Evolutionary conservation across 2,113 vertebrate species (phyloP).

Genomic region (Illadopsis cleaveri): DNA sequence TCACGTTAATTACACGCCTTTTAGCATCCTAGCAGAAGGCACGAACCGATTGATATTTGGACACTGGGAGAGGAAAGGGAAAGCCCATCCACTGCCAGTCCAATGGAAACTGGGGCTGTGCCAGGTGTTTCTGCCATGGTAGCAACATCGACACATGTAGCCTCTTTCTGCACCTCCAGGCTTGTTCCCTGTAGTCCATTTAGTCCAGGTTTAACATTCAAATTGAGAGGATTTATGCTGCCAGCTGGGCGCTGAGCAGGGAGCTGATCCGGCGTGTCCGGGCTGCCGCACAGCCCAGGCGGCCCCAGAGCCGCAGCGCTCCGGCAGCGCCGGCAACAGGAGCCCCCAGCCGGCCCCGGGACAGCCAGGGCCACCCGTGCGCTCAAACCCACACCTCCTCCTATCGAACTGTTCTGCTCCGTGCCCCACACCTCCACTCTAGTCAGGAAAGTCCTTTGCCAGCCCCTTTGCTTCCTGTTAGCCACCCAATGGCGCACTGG

Average conservation of each 20-base stretch:
- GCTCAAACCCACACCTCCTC: fast-evolving
- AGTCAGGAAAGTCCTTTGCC: not conserved
- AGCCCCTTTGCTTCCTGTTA: not conserved
- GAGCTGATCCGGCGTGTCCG: fast-evolving
- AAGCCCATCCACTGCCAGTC: not conserved
- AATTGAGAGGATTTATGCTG: not conserved
- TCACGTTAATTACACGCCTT: not conserved
- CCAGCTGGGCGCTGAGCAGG: fast-evolving
- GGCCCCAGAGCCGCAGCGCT: not conserved
- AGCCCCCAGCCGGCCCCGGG: fast-evolving
- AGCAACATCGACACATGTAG: not conserved
- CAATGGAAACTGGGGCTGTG: not conserved
- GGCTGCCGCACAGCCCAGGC: not conserved
- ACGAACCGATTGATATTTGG: not conserved
- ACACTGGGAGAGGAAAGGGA: not conserved
- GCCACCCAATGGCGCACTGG: fast-evolving
- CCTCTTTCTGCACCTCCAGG: not conserved
- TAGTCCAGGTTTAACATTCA: not conserved
- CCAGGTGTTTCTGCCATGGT: not conserved
- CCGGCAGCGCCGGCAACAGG: fast-evolving
- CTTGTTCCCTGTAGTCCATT: not conserved
- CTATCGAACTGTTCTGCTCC: fast-evolving
- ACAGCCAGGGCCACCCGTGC: fast-evolving
- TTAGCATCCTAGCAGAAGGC: not conserved
- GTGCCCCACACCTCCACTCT: fast-evolving